Base-by-base conservation (phyloP, 2,888 invertebrate species). In the Lochmaea crataegi region DNA sequence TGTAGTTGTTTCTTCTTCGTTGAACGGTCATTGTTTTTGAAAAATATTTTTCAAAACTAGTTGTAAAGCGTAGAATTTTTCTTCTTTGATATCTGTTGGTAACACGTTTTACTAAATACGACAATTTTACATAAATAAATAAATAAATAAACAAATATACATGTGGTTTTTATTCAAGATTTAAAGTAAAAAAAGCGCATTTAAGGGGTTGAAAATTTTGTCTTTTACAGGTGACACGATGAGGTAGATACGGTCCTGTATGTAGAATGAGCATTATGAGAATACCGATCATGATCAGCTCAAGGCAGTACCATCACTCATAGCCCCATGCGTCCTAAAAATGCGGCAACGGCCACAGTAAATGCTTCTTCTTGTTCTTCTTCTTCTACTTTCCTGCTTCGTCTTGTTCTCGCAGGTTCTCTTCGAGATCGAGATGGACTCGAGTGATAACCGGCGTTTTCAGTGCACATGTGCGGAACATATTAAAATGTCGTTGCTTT, bases 291-390 rank as follows among this genome's bases (percentile, higher is more conserved):
- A 81, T 81, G 81, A 81, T 82, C 80, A 78, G 79, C 82, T 79
- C 77, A 80, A 79, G 82, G 82, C 81, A 75, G 63, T 79, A 81
- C 82, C 79, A 82, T 82, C 81, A 82, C 80, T 82, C 81, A 82
- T 79, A 80, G 79, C 79, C 79, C 72, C 77, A 75, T 78, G 76
- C 77, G 80, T 80, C 79, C 79, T 75, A 81, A 80, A 82, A 80
- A 81, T 80, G 79, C 80, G 76, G 78, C 70, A 67, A 73, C 70
- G 65, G 70, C 75, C 64, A 72, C 72, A 68, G 76, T 81, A 78
- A 80, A 81, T 80, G 80, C 81, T 80, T 80, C 77, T 75, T 75
- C 79, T 69, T 68, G 51, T 69, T 68, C 68, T 69, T 69, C 69
- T 69, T 64, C 63, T 57, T 22, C 78, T 77, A 75, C 78, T 56